Conservation (phyloP, 2,113 vertebrate genomes). For the Gymnogyps californianus region DNA sequence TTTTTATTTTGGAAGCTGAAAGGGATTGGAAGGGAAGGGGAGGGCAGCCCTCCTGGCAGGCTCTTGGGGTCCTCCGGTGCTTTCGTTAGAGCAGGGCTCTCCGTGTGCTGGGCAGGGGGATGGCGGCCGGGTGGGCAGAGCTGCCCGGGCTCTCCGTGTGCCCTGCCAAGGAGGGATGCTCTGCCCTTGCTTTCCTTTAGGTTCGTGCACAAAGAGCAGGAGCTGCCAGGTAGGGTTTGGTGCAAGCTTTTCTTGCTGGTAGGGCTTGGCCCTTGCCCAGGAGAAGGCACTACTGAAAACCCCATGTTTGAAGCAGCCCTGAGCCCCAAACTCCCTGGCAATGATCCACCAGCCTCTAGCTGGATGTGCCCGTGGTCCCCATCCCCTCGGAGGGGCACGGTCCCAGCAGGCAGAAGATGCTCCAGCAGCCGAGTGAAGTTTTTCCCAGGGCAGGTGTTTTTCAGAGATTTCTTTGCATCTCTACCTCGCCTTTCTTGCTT, state of each 20-base stretch:
- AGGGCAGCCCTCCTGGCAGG: too few species aligned
- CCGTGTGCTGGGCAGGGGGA: not conserved
- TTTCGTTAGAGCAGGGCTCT: not conserved
- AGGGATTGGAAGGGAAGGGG: not conserved
- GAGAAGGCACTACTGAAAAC: not conserved
- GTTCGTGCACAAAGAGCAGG: not conserved
- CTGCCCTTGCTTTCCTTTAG: not conserved
- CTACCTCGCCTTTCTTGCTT: not conserved
- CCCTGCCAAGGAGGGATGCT: not conserved
- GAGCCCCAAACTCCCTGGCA: not conserved
- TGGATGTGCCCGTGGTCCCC: rapidly evolving
- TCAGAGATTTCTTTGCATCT: not conserved
- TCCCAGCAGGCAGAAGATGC: not conserved
- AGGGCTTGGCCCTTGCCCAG: not conserved
- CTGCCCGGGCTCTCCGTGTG: not conserved
- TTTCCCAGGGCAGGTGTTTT: not conserved
- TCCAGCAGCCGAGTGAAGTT: not conserved
- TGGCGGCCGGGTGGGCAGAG: not conserved
- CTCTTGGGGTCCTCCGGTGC: not conserved
- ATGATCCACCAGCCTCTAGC: not conserved
- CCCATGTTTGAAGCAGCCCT: not conserved
- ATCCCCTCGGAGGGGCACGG: rapidly evolving
- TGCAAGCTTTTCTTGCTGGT: too few species aligned
- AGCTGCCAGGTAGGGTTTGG: not conserved
- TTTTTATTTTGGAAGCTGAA: not conserved